phyloP scores from a whole-genome alignment of 2,113 vertebrate genomes.

The Callospermophilus lateralis region DNA sequence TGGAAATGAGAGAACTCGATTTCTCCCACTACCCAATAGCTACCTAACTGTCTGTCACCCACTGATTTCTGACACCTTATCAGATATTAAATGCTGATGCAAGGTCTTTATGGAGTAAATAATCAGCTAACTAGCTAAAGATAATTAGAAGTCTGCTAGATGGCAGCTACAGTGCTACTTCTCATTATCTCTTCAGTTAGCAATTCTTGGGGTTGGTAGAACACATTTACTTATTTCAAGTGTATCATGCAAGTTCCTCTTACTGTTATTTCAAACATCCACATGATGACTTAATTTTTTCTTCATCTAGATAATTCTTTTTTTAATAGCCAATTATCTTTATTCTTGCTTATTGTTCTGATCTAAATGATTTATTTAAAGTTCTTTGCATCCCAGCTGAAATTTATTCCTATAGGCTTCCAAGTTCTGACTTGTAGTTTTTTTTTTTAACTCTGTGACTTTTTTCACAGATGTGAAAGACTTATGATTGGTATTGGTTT shows the following conservation, averaged over 20 bases:
- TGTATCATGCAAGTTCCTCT: neutral
- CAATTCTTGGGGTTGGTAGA: neutral
- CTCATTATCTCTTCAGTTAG: neutral
- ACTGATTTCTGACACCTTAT: neutral
- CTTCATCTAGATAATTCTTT: neutral
- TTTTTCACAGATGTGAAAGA: slow-evolving; percentile 7
- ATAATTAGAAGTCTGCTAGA: neutral
- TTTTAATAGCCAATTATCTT: neutral
- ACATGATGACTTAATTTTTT: neutral
- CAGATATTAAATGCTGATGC: neutral
- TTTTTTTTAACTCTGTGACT: neutral
- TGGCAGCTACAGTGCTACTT: neutral
- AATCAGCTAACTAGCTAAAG: neutral
- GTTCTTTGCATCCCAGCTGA: neutral
- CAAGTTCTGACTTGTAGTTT: neutral
- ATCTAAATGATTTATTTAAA: neutral
- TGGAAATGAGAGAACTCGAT: neutral
- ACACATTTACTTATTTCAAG: neutral
- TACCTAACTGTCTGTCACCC: neutral
- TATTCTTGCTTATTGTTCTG: neutral
- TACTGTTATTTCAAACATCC: neutral
- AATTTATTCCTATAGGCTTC: slow-evolving; percentile 2
- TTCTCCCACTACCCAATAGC: neutral
- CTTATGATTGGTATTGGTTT: neutral
- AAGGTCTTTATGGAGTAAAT: neutral